Evolutionary conservation across 1,140 invertebrate genomes (phyloP).

Genomic region (Triops longicaudatus): DNA sequence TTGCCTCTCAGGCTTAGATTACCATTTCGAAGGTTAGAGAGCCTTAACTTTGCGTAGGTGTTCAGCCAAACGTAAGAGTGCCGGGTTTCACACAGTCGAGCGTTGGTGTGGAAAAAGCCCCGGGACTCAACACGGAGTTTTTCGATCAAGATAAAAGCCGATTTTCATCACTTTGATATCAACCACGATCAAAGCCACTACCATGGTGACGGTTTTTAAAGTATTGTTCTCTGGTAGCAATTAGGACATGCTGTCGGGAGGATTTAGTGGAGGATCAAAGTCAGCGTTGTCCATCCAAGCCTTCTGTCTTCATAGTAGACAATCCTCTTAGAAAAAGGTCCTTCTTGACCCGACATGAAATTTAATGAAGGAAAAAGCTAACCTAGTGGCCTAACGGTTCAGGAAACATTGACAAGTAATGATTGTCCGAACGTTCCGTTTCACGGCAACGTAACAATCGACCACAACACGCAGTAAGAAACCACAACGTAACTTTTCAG

Average conservation of each 20-base stretch:
- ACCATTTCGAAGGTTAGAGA: background rate
- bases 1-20: background rate
- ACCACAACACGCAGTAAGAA: background rate
- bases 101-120: background rate
- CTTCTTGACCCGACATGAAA: background rate
- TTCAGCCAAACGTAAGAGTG: conserved; percentile 14
- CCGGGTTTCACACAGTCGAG: conserved; percentile 1
- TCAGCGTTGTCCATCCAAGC: background rate
- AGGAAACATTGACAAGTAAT: background rate
- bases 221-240: background rate
- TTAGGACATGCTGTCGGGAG: background rate
- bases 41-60: background rate
- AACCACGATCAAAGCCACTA: conserved; percentile 14
- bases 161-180: conserved; percentile 6
- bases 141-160: conserved; percentile 2
- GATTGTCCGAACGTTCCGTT: background rate
- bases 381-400: background rate
- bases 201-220: background rate
- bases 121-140: background rate
- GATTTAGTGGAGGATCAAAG: background rate
- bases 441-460: background rate
- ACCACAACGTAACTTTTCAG: background rate
- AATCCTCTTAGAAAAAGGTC: background rate
- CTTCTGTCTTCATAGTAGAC: background rate
- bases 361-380: background rate